Conservation (phyloP, 2,113 vertebrate species). For the Formicarius rufipectus region DNA sequence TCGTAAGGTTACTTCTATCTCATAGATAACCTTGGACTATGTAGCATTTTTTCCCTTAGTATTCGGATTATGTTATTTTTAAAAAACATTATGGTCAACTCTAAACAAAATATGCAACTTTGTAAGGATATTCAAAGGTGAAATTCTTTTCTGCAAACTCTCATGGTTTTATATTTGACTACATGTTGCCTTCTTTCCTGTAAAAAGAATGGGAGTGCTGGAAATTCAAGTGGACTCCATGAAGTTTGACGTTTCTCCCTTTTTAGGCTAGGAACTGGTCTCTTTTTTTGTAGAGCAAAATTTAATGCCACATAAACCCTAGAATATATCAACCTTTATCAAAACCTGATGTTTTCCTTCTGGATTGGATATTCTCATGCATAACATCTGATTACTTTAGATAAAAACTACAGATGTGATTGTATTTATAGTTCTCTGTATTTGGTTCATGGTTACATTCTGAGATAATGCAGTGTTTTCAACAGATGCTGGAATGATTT, state of each 20-base stretch:
- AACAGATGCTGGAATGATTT: neutral
- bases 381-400: slow-evolving; percentile 1
- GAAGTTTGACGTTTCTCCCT: neutral
- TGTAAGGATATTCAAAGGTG: neutral
- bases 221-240: neutral
- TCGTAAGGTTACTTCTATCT: neutral
- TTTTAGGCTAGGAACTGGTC: neutral
- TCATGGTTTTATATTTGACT: neutral
- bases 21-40: neutral
- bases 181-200: neutral
- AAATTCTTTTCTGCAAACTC: neutral
- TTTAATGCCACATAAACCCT: neutral
- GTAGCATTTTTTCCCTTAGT: neutral
- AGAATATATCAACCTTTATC: slow-evolving; percentile 20
- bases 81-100: neutral
- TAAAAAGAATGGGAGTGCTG: neutral
- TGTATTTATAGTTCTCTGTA: slow-evolving; percentile 1
- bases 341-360: slow-evolving; percentile 26
- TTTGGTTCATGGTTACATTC: neutral
- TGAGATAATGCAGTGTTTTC: slow-evolving; percentile 20
- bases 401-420: slow-evolving; percentile 36
- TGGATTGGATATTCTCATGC: neutral
- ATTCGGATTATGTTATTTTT: neutral
- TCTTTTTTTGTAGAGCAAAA: neutral
- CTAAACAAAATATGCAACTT: neutral